Evolutionary conservation across 2,113 vertebrate genomes (phyloP).

Genomic region (Melierax canorus): DNA sequence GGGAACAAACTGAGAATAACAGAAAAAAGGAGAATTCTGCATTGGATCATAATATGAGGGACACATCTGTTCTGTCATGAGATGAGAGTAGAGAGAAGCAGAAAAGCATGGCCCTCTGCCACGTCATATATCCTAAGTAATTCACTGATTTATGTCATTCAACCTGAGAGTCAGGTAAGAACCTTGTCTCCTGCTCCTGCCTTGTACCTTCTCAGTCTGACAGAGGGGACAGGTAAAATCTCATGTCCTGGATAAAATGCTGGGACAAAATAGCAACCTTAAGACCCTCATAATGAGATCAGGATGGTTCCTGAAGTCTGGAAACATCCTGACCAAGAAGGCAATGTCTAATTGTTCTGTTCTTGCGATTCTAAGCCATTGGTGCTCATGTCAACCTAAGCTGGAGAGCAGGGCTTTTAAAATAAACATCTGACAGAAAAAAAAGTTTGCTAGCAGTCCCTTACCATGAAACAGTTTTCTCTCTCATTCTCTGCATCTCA

Average conservation of each 20-base stretch:
- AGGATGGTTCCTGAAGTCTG: background rate
- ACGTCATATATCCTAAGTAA: background rate
- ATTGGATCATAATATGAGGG: background rate
- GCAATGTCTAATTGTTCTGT: background rate
- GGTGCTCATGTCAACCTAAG: background rate
- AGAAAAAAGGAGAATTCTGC: background rate
- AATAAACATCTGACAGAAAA: background rate
- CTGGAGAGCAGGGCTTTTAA: background rate
- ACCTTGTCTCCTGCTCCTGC: background rate
- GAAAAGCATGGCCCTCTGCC: background rate
- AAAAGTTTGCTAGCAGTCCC: background rate
- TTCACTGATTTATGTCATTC: background rate
- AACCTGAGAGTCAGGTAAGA: accelerated
- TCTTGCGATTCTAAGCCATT: background rate
- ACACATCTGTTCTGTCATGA: background rate
- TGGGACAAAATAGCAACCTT: background rate
- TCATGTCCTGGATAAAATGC: background rate
- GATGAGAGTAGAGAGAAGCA: background rate
- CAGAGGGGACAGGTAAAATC: background rate
- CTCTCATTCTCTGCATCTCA: background rate
- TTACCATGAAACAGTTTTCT: background rate
- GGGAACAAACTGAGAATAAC: background rate
- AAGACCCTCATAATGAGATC: background rate
- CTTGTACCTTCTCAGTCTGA: background rate
- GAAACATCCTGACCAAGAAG: background rate